A percentile compares a stretch with the other conserved stretches of the same genome.
Conservation (phyloP, 1,140 invertebrate species). For the Drosophila serrata region DNA sequence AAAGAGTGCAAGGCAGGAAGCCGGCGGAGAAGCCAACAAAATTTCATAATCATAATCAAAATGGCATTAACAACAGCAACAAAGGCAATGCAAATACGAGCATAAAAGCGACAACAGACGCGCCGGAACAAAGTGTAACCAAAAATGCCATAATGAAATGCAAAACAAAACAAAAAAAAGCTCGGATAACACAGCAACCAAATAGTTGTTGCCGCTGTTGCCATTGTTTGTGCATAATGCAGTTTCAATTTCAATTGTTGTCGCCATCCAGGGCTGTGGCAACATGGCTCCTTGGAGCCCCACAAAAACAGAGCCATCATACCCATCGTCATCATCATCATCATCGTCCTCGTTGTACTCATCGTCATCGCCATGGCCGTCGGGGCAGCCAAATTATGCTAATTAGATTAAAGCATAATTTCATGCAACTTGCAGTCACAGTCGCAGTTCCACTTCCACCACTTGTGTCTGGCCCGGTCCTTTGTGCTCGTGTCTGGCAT, state of each 20-base stretch:
- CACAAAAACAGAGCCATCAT: conserved; percentile 36
- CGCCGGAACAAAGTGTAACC: conserved; percentile 77
- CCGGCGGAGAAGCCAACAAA: conserved; percentile 59
- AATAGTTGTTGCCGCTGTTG: conserved; percentile 51
- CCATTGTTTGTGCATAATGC: conserved; percentile 75
- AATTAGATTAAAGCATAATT: conserved; percentile 84
- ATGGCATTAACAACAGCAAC: conserved; percentile 83
- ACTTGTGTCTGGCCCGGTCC: conserved; percentile 28
- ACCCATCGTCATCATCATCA: conserved; percentile 38
- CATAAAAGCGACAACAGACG: conserved; percentile 73
- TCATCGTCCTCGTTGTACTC: conserved; percentile 19
- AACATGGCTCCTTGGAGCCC: conserved; percentile 42
- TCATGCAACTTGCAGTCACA: conserved; percentile 77
- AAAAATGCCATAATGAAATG: conserved; percentile 81
- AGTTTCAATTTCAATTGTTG: conserved; percentile 84
- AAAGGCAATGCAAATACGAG: conserved; percentile 80
- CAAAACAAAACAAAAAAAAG: conserved; percentile 69
- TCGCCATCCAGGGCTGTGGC: conserved; percentile 60
- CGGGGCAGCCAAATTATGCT: conserved; percentile 79
- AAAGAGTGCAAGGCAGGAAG: conserved; percentile 30
- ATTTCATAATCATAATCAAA: conserved; percentile 84
- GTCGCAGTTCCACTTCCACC: conserved; percentile 33
- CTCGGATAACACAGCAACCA: conserved; percentile 30
- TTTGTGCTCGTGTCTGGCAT: conserved; percentile 34
- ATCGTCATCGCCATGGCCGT: conserved; percentile 43